Conservation (phyloP, 2,888 invertebrate genomes). For the Dermolepida albohirtum region DNA sequence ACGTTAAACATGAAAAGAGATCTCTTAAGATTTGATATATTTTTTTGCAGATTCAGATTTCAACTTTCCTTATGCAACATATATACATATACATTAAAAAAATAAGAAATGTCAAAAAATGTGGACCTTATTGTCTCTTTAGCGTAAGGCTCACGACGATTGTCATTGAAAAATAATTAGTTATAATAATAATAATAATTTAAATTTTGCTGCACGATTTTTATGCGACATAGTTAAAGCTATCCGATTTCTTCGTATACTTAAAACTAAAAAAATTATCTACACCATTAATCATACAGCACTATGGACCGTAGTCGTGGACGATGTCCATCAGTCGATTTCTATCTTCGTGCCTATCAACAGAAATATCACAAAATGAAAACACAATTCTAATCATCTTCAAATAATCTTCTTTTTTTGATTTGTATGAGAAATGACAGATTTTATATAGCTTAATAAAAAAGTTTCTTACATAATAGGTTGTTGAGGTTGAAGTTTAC, state of each 20-base stretch:
- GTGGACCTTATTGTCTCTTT: too few species aligned
- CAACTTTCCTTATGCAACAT: slow-evolving; percentile 10
- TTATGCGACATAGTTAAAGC: slow-evolving; percentile 52
- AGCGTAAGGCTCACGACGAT: slow-evolving; percentile 38
- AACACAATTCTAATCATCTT: slow-evolving; percentile 16
- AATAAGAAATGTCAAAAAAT: neutral
- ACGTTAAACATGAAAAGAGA: slow-evolving; percentile 22
- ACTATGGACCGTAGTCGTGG: slow-evolving; percentile 65
- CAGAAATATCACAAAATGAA: slow-evolving; percentile 45
- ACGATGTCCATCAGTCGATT: slow-evolving; percentile 65
- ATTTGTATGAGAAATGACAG: slow-evolving; percentile 13
- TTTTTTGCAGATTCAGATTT: slow-evolving; percentile 16
- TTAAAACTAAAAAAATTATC: slow-evolving; percentile 40
- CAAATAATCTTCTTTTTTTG: slow-evolving; percentile 10
- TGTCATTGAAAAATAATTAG: slow-evolving; percentile 41
- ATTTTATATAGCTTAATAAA: slow-evolving; percentile 27
- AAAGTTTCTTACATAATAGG: slow-evolving; percentile 62
- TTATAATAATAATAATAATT: slow-evolving; percentile 36
- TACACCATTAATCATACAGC: slow-evolving; percentile 29
- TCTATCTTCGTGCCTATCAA: slow-evolving; percentile 63
- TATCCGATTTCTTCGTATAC: slow-evolving; percentile 51
- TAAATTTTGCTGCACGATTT: slow-evolving; percentile 48
- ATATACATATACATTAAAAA: slow-evolving; percentile 7
- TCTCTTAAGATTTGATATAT: slow-evolving; percentile 27
- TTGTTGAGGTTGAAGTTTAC: slow-evolving; percentile 69